A percentile compares a stretch with the other conserved stretches of the same genome.
These are phyloP conservation scores for Drosophila maculinotata DNA, from an alignment of 2,888 invertebrate species.

Conservation along the genomic window DNA sequence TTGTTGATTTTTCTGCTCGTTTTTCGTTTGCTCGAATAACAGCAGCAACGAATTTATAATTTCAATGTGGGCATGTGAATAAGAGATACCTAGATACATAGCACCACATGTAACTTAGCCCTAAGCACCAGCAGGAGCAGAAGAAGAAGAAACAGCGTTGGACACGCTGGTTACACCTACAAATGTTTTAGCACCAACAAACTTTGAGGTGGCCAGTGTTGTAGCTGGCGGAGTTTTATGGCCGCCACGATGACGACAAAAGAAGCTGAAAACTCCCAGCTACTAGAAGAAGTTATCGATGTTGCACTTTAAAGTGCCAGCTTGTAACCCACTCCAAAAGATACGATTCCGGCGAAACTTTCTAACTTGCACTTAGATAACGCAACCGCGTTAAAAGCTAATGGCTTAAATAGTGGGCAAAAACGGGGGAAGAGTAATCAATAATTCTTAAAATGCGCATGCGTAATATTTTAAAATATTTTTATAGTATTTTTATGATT, in stretches of 20 bases:
- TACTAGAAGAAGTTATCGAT: slow-evolving; percentile 68
- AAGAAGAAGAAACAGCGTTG: slow-evolving; percentile 34
- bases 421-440: no score
- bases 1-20: slow-evolving; percentile 75
- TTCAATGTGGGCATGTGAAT: slow-evolving; percentile 69
- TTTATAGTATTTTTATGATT: no score
- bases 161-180: slow-evolving; percentile 63
- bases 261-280: slow-evolving; percentile 42
- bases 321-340: slow-evolving; percentile 23
- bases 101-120: slow-evolving; percentile 30
- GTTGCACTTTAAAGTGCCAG: slow-evolving; percentile 67
- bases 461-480: no score
- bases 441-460: no score
- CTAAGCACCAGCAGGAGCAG: background rate
- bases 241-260: slow-evolving; percentile 55
- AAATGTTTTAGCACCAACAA: slow-evolving; percentile 54
- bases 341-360: slow-evolving; percentile 24
- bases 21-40: slow-evolving; percentile 54
- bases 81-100: slow-evolving; percentile 39
- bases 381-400: slow-evolving; percentile 66
- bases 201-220: slow-evolving; percentile 36
- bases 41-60: slow-evolving; percentile 72
- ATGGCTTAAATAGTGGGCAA: slow-evolving; percentile 15
- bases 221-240: slow-evolving; percentile 43
- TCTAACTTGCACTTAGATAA: slow-evolving; percentile 36